Evolutionary conservation across 2,888 invertebrate species (phyloP).

Genomic region (Drosophila affinis): DNA sequence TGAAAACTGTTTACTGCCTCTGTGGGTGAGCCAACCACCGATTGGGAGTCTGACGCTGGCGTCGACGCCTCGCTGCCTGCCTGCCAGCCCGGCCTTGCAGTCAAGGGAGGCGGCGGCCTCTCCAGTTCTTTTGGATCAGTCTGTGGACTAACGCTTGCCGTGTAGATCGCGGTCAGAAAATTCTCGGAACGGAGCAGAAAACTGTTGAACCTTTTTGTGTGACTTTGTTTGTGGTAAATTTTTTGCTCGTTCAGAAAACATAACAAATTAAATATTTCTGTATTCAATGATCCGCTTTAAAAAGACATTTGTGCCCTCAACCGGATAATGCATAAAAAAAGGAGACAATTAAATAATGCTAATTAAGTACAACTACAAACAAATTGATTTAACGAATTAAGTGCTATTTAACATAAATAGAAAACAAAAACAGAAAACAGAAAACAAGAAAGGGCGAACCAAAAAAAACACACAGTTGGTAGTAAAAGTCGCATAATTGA

Average conservation of each 20-base stretch:
- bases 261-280: not conserved
- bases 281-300: not conserved
- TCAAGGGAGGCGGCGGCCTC: slow-evolving; percentile 32
- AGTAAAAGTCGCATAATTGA: slow-evolving; percentile 46
- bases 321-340: not conserved
- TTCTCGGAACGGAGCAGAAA: not conserved
- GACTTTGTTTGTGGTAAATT: slow-evolving; percentile 33
- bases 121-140: slow-evolving; percentile 61
- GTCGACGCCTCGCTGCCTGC: slow-evolving; percentile 9
- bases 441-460: slow-evolving; percentile 9
- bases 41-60: slow-evolving; percentile 11
- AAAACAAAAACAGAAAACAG: slow-evolving; percentile 17
- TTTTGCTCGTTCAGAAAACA: not conserved
- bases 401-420: slow-evolving; percentile 18
- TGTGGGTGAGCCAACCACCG: not conserved
- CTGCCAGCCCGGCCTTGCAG: slow-evolving; percentile 12
- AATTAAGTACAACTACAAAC: slow-evolving; percentile 30
- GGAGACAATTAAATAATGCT: slow-evolving; percentile 15
- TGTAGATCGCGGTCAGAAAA: slow-evolving; percentile 46
- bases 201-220: not conserved
- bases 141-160: slow-evolving; percentile 56
- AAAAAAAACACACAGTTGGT: slow-evolving; percentile 27
- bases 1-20: not conserved
- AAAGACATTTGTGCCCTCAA: not conserved
- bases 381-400: slow-evolving; percentile 30